Evolutionary conservation across 2,797 vertebrate species (phyloP).

Genomic region (Acridotheres tristis): DNA sequence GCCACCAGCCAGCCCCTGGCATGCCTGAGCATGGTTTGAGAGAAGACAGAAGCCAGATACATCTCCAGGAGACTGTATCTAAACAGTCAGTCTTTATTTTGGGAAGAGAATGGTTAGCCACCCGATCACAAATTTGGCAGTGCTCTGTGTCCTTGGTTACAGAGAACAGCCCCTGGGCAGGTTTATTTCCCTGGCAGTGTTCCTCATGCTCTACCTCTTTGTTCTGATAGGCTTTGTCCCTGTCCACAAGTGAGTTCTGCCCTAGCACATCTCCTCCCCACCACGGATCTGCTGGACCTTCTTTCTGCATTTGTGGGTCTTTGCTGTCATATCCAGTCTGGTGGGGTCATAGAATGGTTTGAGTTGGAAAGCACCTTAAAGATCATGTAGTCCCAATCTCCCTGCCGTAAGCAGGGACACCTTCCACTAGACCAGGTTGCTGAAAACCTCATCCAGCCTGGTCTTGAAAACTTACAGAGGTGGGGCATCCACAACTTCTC

Average conservation of each 20-base stretch:
- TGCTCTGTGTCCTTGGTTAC: background rate
- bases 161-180: background rate
- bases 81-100: background rate
- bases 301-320: background rate
- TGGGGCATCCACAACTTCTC: background rate
- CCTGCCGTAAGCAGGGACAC: background rate
- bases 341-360: background rate
- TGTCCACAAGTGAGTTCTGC: background rate
- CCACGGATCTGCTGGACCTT: rapidly evolving
- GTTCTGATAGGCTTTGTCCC: background rate
- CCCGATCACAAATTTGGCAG: background rate
- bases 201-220: background rate
- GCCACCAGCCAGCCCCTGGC: background rate
- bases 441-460: background rate
- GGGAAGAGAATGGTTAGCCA: background rate
- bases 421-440: background rate
- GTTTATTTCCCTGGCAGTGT: background rate
- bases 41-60: background rate
- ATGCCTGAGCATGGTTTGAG: rapidly evolving
- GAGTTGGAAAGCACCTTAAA: background rate
- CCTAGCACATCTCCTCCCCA: background rate
- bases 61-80: background rate
- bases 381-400: background rate
- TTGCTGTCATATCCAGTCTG: background rate
- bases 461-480: background rate